phyloP scores from a whole-genome alignment of 2,797 vertebrate genomes.

The Ptychobarbus kaznakovi region DNA sequence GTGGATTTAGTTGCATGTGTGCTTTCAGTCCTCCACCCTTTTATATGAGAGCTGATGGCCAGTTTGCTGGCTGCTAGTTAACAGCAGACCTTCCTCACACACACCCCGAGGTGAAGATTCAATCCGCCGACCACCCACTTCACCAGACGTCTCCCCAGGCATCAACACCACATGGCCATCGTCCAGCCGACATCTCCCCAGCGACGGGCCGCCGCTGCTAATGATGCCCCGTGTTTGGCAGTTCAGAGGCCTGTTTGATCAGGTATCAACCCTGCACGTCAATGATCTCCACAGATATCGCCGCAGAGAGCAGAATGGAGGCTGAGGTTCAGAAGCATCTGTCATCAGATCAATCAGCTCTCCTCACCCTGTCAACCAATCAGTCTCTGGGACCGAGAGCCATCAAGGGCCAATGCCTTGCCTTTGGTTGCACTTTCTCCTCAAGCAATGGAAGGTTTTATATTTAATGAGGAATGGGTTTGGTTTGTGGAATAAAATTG shows the following conservation, averaged over 20 bases:
- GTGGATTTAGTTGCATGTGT: background rate
- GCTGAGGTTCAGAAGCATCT: conserved; percentile 53
- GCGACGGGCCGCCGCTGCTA: conserved; percentile 68
- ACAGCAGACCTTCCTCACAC: conserved; percentile 48
- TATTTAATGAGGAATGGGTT: conserved; percentile 45
- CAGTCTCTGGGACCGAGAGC: conserved; percentile 43
- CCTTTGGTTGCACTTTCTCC: conserved; percentile 40
- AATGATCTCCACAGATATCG: conserved; percentile 57
- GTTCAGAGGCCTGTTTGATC: conserved; percentile 75
- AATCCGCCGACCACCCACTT: conserved; percentile 67
- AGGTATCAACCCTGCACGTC: conserved; percentile 59
- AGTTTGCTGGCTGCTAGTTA: conserved; percentile 48
- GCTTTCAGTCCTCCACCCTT: background rate
- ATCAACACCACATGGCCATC: conserved; percentile 74
- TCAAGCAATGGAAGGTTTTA: conserved; percentile 32
- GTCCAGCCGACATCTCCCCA: conserved; percentile 71
- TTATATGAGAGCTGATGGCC: conserved; percentile 18
- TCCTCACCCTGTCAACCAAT: conserved; percentile 59
- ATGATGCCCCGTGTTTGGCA: conserved; percentile 77
- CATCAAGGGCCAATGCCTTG: conserved; percentile 34
- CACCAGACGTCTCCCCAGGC: conserved; percentile 76
- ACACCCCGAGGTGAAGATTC: conserved; percentile 69
- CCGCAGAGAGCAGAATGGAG: conserved; percentile 50
- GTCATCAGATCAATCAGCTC: conserved; percentile 61
- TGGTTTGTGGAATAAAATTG: conserved; percentile 28